Conservation (phyloP, 2,888 invertebrate genomes). For the Carabus problematicus region DNA sequence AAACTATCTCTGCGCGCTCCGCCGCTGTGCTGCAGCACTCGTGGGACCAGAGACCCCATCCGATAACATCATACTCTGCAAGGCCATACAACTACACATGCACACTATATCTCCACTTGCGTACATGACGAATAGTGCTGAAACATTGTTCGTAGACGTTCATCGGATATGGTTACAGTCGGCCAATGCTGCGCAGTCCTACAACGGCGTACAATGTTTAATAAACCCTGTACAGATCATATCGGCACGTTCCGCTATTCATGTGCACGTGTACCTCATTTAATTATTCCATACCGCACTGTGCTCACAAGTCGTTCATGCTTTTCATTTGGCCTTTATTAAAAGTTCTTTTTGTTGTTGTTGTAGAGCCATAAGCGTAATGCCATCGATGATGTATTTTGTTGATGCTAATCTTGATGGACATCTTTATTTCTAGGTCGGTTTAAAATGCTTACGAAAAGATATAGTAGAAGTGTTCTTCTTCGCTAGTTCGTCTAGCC, state of each 20-base stretch:
- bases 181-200: background rate
- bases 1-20: no score
- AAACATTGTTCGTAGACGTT: conserved; percentile 2
- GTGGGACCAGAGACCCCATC: conserved; percentile 3
- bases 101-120: background rate
- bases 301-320: conserved; percentile 3
- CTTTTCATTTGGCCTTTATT: background rate
- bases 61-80: background rate
- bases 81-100: conserved; percentile 2
- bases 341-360: conserved; percentile 10
- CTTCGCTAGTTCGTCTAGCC: no score
- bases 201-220: conserved; percentile 23
- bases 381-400: conserved; percentile 21
- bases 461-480: no score
- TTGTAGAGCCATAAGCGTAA: conserved; percentile 8
- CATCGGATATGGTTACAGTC: background rate
- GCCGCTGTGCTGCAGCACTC: conserved; percentile 4
- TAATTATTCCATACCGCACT: conserved; percentile 28
- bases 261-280: conserved; percentile 33
- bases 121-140: background rate
- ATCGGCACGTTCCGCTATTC: conserved; percentile 39
- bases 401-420: conserved; percentile 4
- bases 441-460: no score
- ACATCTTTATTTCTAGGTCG: conserved; percentile 10
- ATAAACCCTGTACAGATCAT: conserved; percentile 34